phyloP scores from a whole-genome alignment of 2,113 vertebrate genomes.

The Astur gentilis region DNA sequence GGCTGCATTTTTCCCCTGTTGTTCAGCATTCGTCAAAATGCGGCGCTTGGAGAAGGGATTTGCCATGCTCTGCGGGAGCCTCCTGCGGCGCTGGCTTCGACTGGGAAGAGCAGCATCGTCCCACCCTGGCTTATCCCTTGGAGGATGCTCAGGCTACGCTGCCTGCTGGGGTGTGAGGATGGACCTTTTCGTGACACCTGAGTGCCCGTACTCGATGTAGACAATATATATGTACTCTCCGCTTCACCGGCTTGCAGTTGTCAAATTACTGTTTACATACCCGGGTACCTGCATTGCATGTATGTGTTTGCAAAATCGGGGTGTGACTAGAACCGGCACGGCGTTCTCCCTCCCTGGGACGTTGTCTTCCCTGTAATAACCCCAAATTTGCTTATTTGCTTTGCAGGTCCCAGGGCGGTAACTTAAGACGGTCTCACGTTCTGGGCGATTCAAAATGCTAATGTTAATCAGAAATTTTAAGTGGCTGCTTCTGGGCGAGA shows the following conservation, averaged over 20 bases:
- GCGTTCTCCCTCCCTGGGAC: background rate
- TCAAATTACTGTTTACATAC: background rate
- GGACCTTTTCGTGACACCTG: constrained; percentile 13
- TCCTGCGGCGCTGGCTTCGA: accelerated
- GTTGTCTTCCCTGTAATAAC: background rate
- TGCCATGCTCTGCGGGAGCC: background rate
- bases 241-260: background rate
- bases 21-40: background rate
- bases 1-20: accelerated
- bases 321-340: background rate
- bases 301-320: background rate
- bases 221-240: background rate
- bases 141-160: background rate
- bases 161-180: background rate
- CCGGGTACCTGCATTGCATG: background rate
- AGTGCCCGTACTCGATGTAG: background rate
- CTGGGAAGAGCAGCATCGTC: background rate
- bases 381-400: background rate
- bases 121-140: background rate
- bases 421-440: background rate
- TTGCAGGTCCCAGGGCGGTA: background rate
- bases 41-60: accelerated
- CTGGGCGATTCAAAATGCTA: background rate
- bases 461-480: background rate
- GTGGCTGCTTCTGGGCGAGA: background rate